phyloP scores from a whole-genome alignment of 2,888 invertebrate genomes.

The Stenurella melanura region DNA sequence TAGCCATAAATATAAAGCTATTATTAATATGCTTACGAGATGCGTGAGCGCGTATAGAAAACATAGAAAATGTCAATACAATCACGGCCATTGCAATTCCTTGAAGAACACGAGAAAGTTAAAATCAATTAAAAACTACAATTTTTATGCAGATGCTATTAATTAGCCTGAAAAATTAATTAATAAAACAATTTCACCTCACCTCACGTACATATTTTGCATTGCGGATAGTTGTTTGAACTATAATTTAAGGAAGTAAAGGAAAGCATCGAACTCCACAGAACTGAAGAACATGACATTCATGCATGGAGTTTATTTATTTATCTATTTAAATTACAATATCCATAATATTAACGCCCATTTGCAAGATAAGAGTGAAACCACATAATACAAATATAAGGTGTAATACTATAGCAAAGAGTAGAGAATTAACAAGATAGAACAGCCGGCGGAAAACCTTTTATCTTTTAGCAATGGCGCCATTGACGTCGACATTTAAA shows the following conservation, averaged over 20 bases:
- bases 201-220: neutral
- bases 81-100: neutral
- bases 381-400: too few relatives aligned
- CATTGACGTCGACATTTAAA: too few relatives aligned
- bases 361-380: too few relatives aligned
- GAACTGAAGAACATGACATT: too few relatives aligned
- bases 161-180: neutral
- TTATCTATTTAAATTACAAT: too few relatives aligned
- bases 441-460: too few relatives aligned
- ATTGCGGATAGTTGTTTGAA: neutral
- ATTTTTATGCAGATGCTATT: neutral
- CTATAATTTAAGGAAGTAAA: neutral
- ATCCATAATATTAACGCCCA: too few relatives aligned
- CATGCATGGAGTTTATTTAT: too few relatives aligned
- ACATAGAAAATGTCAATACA: constrained; percentile 10
- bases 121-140: neutral
- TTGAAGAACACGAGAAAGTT: neutral
- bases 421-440: too few relatives aligned
- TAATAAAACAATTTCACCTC: neutral
- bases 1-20: constrained; percentile 1
- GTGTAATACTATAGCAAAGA: too few relatives aligned
- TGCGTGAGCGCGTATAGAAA: neutral
- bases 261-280: too few relatives aligned
- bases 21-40: constrained; percentile 8
- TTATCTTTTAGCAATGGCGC: too few relatives aligned